phyloP scores from a whole-genome alignment of 2,888 invertebrate species.

The Esperia sulphurella region DNA sequence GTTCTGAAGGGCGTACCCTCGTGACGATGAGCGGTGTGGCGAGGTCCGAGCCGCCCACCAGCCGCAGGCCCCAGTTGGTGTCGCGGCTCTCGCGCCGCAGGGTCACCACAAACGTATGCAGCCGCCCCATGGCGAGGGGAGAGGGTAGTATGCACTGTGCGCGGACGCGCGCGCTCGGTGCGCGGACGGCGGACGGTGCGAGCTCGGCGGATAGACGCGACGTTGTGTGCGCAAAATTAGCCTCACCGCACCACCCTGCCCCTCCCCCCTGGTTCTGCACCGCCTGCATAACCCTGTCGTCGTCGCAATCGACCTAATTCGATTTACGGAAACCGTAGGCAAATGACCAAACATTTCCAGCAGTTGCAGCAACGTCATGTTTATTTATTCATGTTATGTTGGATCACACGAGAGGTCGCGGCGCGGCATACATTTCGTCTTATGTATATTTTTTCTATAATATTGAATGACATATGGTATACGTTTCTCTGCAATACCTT shows the following conservation, averaged over 20 bases:
- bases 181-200: conserved; percentile 45
- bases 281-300: conserved; percentile 59
- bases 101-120: conserved; percentile 87
- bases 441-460: neutral
- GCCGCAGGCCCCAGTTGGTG: conserved; percentile 91
- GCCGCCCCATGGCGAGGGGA: conserved; percentile 80
- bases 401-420: conserved; percentile 24
- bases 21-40: conserved; percentile 93
- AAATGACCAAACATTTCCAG: conserved; percentile 35
- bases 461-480: too few relatives aligned
- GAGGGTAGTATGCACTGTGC: conserved; percentile 41
- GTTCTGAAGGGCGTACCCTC: conserved; percentile 82
- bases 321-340: conserved; percentile 57
- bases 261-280: conserved; percentile 49
- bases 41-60: conserved; percentile 92
- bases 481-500: too few relatives aligned
- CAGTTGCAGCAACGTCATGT: conserved; percentile 26
- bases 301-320: conserved; percentile 66
- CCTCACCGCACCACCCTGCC: conserved; percentile 50
- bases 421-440: conserved; percentile 29
- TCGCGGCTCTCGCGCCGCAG: conserved; percentile 84
- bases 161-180: conserved; percentile 49
- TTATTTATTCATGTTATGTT: conserved; percentile 31
- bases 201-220: conserved; percentile 63
- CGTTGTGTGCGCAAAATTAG: conserved; percentile 70